A percentile compares a stretch with the other conserved stretches of the same genome.
Evolutionary conservation across 2,113 vertebrate genomes (phyloP).

Genomic region (Larimichthys crocea): DNA sequence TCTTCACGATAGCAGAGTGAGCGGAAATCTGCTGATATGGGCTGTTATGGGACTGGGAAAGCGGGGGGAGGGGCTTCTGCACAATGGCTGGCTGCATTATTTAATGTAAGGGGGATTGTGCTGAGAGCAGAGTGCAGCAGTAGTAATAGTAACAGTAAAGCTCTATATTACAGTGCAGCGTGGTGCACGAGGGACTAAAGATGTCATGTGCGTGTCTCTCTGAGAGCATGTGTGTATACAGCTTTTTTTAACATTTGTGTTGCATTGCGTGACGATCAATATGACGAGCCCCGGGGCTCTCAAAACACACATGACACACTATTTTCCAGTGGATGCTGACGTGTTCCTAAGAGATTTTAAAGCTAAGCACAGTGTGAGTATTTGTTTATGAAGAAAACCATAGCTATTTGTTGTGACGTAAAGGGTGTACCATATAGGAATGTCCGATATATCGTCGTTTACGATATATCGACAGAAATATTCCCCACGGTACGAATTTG

Average conservation of each 20-base stretch:
- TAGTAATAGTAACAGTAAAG: conserved; percentile 63
- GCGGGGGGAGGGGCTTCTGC: conserved; percentile 25
- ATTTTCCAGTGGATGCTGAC: conserved; percentile 9
- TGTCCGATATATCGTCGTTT: too few relatives aligned
- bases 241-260: conserved; percentile 5
- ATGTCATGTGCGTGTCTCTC: background rate
- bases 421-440: too few relatives aligned
- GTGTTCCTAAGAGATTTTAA: conserved; percentile 1
- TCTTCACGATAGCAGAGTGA: conserved; percentile 52
- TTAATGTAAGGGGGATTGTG: conserved; percentile 75
- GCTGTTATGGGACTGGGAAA: conserved; percentile 53
- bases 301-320: conserved; percentile 18
- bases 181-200: conserved; percentile 10
- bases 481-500: too few relatives aligned
- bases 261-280: conserved; percentile 45
- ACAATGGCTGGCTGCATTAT: conserved; percentile 81
- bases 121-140: conserved; percentile 73
- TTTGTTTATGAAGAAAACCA: background rate
- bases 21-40: conserved; percentile 77
- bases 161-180: conserved; percentile 58
- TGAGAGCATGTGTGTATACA: background rate
- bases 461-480: too few relatives aligned
- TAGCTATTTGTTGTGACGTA: background rate
- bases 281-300: conserved; percentile 38
- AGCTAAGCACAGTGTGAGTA: background rate